Evolutionary conservation across 2,113 vertebrate genomes (phyloP), one percentile per base, ranked within the genome.

Genomic region (Sylvilagus bachmani): DNA sequence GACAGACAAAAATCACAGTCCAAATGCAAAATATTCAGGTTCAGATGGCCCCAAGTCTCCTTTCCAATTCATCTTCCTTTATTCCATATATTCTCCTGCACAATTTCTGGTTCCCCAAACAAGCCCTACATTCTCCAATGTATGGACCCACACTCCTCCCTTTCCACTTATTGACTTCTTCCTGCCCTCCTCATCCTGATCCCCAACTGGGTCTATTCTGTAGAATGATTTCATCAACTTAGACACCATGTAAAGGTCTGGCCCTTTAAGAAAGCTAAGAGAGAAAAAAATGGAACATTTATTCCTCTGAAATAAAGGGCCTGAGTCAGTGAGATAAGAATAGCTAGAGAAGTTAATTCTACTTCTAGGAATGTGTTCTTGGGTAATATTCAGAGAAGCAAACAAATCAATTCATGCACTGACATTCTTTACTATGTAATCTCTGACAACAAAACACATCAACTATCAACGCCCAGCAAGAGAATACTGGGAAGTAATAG

Each of bases 321-420:
- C 51, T 92, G 70, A 94, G 93, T 90, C 85, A 95, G 85, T 75
- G 80, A 94, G 85, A 70, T 75, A 90, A 92, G 81, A 90, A 95
- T 64, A 93, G 38, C 86, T 36, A 49, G 49, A 77, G 94, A 36
- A 89, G 22, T 29, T 19, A 82, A 89, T 95, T 93, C 78, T 71
- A 55, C 85, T 89, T 96, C 93, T 79, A 93, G 75, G 89, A 92
- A 94, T 80, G 67, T 69, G 62, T 75, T 91, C 82, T 70, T 80
- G 17, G 89, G 44, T 87, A 70, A 87, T 44, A 55, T 87, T 38
- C 67, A 86, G 71, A 73, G 13, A 4, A 70, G 36, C 74, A 73
- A 69, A 73, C 75, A 77, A 75, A 95, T 67, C 67, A 53, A 38
- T 89, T 80, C 10, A 1, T 75, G n/a, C 27, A 21, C 11, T 82